A percentile compares a stretch with the other conserved stretches of the same genome.
These are phyloP conservation scores for Nannobrachium achirus DNA, from an alignment of 2,113 vertebrate species.

Conservation along the genomic window DNA sequence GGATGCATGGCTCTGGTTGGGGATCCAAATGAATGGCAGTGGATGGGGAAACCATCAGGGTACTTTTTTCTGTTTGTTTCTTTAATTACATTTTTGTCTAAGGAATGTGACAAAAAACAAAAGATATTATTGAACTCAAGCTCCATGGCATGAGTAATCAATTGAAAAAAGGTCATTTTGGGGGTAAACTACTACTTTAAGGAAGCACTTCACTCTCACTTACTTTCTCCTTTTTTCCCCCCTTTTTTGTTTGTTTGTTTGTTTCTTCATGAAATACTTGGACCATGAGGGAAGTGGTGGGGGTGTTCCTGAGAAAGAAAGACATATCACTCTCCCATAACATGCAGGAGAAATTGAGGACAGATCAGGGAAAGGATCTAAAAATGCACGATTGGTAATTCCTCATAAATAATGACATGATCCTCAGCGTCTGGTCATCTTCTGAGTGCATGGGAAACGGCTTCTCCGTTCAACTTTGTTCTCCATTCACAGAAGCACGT, in stretches of 20 bases:
- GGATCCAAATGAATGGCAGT: too few relatives aligned
- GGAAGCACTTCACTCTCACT: constrained; percentile 16
- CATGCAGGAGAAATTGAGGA: constrained; percentile 42
- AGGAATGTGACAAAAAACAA: too few relatives aligned
- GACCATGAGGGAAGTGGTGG: constrained; percentile 45
- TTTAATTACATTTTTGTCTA: too few relatives aligned
- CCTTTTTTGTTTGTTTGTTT: constrained; percentile 55
- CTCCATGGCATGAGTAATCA: too few relatives aligned
- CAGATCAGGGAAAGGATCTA: constrained; percentile 33
- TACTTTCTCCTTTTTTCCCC: constrained; percentile 17
- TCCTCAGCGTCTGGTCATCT: background rate
- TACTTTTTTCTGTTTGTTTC: too few relatives aligned
- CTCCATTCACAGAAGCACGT: constrained; percentile 8
- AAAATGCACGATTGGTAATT: constrained; percentile 9
- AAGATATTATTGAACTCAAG: too few relatives aligned
- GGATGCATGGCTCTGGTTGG: too few relatives aligned
- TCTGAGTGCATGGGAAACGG: constrained; percentile 31
- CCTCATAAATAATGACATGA: constrained; percentile 16
- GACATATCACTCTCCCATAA: constrained; percentile 64
- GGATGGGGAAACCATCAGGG: too few relatives aligned
- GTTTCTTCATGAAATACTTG: constrained; percentile 60
- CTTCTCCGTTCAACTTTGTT: constrained; percentile 5
- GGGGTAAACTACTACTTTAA: too few relatives aligned
- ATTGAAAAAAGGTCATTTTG: too few relatives aligned
- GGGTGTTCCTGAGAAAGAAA: constrained; percentile 57